Conservation (phyloP, 1,140 invertebrate genomes). For the Tetramorium simillimum region DNA sequence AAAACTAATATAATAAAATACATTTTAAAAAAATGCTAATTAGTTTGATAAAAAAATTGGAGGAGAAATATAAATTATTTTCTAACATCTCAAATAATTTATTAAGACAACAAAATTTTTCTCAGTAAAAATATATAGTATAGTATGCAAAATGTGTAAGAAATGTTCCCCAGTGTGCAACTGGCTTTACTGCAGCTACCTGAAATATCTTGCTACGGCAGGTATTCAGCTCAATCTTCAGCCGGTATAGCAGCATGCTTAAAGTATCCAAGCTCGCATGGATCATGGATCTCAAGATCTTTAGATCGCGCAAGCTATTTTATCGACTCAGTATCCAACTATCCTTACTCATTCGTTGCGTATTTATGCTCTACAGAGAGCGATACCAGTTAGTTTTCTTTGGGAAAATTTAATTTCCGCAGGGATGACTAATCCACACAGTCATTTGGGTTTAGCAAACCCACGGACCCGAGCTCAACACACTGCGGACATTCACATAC, state of each 20-base stretch:
- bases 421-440: neutral
- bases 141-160: neutral
- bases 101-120: neutral
- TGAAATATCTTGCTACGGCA: neutral
- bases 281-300: slow-evolving; percentile 14
- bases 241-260: slow-evolving; percentile 26
- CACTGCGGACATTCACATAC: neutral
- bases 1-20: neutral
- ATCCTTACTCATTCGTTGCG: neutral
- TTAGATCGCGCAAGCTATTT: slow-evolving; percentile 2
- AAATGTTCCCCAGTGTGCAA: slow-evolving; percentile 37
- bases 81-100: neutral
- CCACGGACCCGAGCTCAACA: neutral
- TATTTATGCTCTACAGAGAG: neutral
- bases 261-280: neutral
- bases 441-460: neutral
- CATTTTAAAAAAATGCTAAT: neutral
- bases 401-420: neutral
- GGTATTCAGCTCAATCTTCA: neutral
- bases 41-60: neutral
- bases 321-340: slow-evolving; percentile 3
- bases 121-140: neutral
- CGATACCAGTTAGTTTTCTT: neutral
- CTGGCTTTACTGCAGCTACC: slow-evolving; percentile 28
- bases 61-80: neutral